Base-by-base conservation (phyloP, 1,140 invertebrate genomes). In the Ceratina calcarata region DNA sequence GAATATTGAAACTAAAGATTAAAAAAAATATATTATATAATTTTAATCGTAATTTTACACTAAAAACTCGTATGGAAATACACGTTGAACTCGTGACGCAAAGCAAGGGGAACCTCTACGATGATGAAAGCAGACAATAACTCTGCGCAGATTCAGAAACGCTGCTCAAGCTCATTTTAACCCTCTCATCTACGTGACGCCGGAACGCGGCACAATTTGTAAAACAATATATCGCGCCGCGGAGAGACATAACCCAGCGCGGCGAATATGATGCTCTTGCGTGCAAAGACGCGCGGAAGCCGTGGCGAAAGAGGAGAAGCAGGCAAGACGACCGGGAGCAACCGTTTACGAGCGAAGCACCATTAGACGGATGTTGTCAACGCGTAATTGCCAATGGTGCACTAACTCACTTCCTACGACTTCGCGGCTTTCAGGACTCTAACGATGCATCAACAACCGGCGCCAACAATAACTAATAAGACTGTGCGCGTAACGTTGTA, bases 301-400 rank as follows among this genome's bases (percentile, higher is more conserved):
- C 65, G 58, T 18, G 18, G 68, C 67, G 83, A 82, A 82, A 80
- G 77, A 85, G 85, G 73, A 78, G 76, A 70, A 61, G 72, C 61
- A 49, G 37, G 66, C 73, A 78, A 85, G 75, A 88, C 85, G 88
- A 86, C 82, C 73, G 80, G 86, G 85, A 32, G 27, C 27, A 32
- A 4, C 27, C 86, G 89, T 90, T 90, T 90, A 90, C 88, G 89
- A 87, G 88, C 85, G 80, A 64, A 61, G 83, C 77, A 72, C 85
- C 74, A 88, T 88, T 90, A 88, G 86, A 89, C 86, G 83, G 88
- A 86, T 88, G 87, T 86, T 89, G 89, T 89, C 86, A 85, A 80
- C 72, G 86, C 86, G 88, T 89, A 90, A 90, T 90, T 87, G 85
- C 82, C 76, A 83, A 78, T 78, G 77, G 80, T 53, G 83, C 73